Base-by-base conservation (phyloP, 2,797 vertebrate genomes). In the Atherinosoma microstoma region DNA sequence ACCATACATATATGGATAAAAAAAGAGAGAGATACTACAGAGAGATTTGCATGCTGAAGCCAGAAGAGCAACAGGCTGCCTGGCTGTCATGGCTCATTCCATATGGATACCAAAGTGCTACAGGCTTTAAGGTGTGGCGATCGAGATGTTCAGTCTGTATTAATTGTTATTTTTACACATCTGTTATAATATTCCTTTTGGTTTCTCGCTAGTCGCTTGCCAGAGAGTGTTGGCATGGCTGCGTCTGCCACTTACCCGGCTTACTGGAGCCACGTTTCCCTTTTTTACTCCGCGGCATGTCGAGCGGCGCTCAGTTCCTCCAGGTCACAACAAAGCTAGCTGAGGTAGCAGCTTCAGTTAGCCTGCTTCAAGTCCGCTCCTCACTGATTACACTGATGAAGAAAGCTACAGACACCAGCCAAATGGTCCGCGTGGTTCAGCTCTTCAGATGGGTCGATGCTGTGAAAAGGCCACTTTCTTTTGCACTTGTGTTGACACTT, bases 281-380 rank as follows among this genome's bases (percentile, higher is more conserved):
- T 62, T 93, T 95, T 84, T 93, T 95, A 81, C 67, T 93, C 89
- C 94, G 92, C 34, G 95, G 95, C 95, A 96, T 96, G 49, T 53
- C 66, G 84, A 77, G 77, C 54, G 36, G 36, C 45, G 29, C 66
- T 45, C 5, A 45, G 79, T 64, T 78, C 79, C 59, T 57, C 54
- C 73, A 22, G 45, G 54, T 78, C 73, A 77, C 82, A 82, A 65
- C 66, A 82, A 18, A 74, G 82, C 79, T 85, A 84, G 80, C 84
- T 0, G 34, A 11, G 7, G 35, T 78, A 78, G 80, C 75, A 65
- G 72, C 86, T 62, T 3, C 32, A 59, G 57, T 77, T 82, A 78
- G 83, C 79, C 45, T 9, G 22, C 30, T 56, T 38, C 60, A 22
- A 27, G 2, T 47, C 53, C 8, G 9, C 54, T 62, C 22, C 58